Evolutionary conservation across 2,113 vertebrate species (phyloP), one percentile per base, ranked within the genome.

Genomic region (Gymnogyps californianus): DNA sequence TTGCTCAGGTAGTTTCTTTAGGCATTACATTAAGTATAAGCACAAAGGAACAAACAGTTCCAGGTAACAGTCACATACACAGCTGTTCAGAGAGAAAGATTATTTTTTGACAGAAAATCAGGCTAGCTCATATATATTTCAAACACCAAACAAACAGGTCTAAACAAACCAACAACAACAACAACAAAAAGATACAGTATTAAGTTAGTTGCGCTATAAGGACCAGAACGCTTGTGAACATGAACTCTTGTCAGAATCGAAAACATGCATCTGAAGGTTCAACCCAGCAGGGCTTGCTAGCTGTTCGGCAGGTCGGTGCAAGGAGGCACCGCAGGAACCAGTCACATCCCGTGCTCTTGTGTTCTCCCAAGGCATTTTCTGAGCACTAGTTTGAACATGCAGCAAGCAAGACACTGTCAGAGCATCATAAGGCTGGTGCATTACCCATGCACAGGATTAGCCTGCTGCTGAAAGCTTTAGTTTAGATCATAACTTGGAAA

Each of bases 41-140:
- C 87, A 96, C 52, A 87, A 90, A 87, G 83, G 92, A 97, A 97
- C 71, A 91, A 85, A 94, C 9, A 70, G 86, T 94, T 96, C 74
- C 95, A 80, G 40, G 25, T 95, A 96, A 96, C 87, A 96, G 94
- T 96, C 87, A 96, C 29, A 1, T 90, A 93, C 75, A 92, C 7
- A 91, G 74, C 67, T 83, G 69, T 83, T 97, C 71, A 58, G 38
- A 59, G 64, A 71, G 29, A 54, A 58, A 40, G 34, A 88, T 31
- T 66, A 62, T 79, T 69, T 81, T 96, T 70, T 46, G 78, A 89
- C 38, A 87, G 52, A 91, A 93, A 78, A 66, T 83, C 54, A 79
- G 72, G 59, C 36, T 91, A 91, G 19, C 49, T 90, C 22, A 55
- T 75, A 69, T 32, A 52, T 64, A 83, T 93, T 95, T 94, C 46